phyloP scores from a whole-genome alignment of 2,797 vertebrate species.

The Lutjanus campechanus region DNA sequence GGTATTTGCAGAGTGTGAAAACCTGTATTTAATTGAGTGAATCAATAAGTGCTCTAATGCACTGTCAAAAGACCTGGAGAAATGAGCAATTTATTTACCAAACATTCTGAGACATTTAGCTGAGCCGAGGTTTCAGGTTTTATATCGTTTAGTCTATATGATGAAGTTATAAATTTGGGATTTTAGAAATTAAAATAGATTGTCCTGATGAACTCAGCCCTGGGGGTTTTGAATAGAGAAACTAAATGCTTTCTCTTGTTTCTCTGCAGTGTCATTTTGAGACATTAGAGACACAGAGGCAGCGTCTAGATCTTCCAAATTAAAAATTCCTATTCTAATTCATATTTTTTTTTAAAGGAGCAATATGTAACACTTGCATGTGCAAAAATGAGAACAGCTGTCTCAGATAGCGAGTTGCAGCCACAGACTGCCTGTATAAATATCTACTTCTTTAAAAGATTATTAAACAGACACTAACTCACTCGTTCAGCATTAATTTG shows the following conservation, averaged over 20 bases:
- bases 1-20: constrained; percentile 84
- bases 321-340: not conserved
- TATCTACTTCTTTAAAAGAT: too few relatives aligned
- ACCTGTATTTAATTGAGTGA: constrained; percentile 88
- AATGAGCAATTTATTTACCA: constrained; percentile 80
- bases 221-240: constrained; percentile 10
- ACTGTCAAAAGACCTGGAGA: constrained; percentile 78
- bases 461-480: too few relatives aligned
- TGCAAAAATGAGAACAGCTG: too few relatives aligned
- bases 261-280: constrained; percentile 24
- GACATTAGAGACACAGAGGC: not conserved
- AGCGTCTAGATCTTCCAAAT: not conserved
- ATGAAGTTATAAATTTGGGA: constrained; percentile 34
- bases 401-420: too few relatives aligned
- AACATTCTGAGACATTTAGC: constrained; percentile 71
- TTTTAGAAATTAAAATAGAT: constrained; percentile 25
- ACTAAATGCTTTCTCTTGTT: constrained; percentile 5
- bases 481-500: too few relatives aligned
- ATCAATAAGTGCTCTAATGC: constrained; percentile 84
- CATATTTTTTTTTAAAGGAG: too few relatives aligned
- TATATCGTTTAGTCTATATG: constrained; percentile 46
- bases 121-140: constrained; percentile 49
- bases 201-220: constrained; percentile 14
- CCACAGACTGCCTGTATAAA: too few relatives aligned
- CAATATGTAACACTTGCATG: too few relatives aligned